Conservation (phyloP, 2,113 vertebrate genomes). For the Limnothrissa miodon region DNA sequence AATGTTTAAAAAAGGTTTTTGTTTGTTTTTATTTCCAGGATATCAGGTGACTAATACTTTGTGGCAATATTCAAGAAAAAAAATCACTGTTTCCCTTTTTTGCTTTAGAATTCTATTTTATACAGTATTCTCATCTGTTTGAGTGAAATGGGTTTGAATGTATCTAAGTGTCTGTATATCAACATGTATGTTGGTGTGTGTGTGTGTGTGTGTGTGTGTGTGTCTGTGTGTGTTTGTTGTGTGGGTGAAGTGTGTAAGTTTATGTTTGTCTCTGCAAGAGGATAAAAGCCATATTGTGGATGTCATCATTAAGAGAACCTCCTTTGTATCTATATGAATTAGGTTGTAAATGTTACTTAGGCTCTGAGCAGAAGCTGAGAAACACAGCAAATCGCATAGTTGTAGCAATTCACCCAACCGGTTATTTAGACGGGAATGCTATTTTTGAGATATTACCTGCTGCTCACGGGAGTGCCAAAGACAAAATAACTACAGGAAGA, state of each 20-base stretch:
- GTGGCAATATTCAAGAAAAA: constrained; percentile 82
- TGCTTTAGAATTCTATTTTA: constrained; percentile 42
- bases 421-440: constrained; percentile 15
- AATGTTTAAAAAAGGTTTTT: constrained; percentile 74
- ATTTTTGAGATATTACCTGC: constrained; percentile 14
- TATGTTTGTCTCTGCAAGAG: constrained; percentile 78
- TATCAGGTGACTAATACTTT: constrained; percentile 92
- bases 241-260: too few species aligned
- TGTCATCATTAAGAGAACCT: constrained; percentile 72
- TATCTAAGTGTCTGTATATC: neutral
- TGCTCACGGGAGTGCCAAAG: constrained; percentile 47
- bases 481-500: constrained; percentile 12
- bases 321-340: constrained; percentile 58
- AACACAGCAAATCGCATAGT: neutral
- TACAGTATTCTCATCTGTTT: constrained; percentile 49
- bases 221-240: neutral
- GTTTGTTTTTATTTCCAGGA: constrained; percentile 70
- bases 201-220: neutral
- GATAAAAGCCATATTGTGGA: constrained; percentile 87
- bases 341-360: constrained; percentile 4
- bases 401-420: constrained; percentile 30
- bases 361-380: neutral
- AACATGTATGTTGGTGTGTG: neutral
- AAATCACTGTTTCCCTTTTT: constrained; percentile 59
- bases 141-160: constrained; percentile 1